Base-by-base conservation (phyloP, 2,797 vertebrate genomes). In the Triplophysa yarkandensis region DNA sequence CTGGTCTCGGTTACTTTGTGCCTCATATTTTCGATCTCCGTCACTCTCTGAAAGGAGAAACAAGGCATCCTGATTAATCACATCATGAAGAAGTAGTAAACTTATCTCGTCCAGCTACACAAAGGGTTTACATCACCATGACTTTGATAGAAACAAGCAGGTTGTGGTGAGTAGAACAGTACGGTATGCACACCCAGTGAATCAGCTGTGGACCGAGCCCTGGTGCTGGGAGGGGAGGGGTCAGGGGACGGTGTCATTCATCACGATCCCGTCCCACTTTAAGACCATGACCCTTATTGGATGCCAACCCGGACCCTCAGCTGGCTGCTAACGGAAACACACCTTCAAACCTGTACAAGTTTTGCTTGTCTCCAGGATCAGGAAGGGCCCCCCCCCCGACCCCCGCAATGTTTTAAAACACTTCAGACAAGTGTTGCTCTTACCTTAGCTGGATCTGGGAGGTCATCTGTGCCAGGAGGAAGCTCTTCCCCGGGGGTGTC, bases 1-100 rank as follows among this genome's bases (percentile, higher is more conserved):
- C 98, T 96, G 39, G 92, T 90, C 91, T 98, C 98, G 78, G 93
- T 97, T 80, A 98, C 96, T 85, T 95, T 94, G 84, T 99, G 97
- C 71, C 98, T 94, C 97, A 99, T 98, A 81, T 99, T 99, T 90
- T 99, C 98, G 81, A 99, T 96, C 94, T 99, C 98, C 0, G 97
- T 98, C 88, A 98, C 93, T 25, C 96, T 94, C 92, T 99, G 82
- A 25, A 80, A 87, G 77, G 87, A 72, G 89, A 85, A 28, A 76
- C 52, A 81, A 48, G 27, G 50, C 2, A 0, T 27, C 30, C 54
- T 82, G 65, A 73, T 21, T 44, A 39, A 2, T 25, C 32, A 17
- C 50, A 27, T 50, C 25, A 50, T 11, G 25, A 21, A 19, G 16
- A 16, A 21, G 57, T 5, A 46, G 17, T 60, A 50, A 46, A 65